Evolutionary conservation across 1,140 invertebrate genomes (phyloP).

Genomic region (Myzus persicae): DNA sequence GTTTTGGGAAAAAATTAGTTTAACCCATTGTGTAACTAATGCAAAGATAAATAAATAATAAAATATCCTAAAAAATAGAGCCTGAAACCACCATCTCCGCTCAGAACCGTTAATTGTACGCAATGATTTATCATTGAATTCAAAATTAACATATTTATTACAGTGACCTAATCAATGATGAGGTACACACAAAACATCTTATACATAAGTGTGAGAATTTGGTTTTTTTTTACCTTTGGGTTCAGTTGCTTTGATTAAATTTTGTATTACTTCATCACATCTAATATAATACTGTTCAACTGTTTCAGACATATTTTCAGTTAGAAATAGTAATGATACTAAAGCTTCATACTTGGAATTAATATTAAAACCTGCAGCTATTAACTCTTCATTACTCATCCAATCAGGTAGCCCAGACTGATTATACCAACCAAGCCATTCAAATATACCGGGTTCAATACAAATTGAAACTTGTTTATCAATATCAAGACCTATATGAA

Average conservation of each 20-base stretch:
- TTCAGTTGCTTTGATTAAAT: slow-evolving; percentile 62
- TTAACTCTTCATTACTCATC: slow-evolving; percentile 78
- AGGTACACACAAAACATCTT: not conserved
- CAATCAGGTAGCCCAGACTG: slow-evolving; percentile 79
- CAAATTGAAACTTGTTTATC: slow-evolving; percentile 69
- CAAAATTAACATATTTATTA: not conserved
- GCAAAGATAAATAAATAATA: not conserved
- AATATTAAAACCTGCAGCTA: slow-evolving; percentile 78
- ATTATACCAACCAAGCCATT: slow-evolving; percentile 89
- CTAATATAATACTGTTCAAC: slow-evolving; percentile 80
- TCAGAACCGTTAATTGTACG: not conserved
- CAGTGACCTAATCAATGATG: not conserved
- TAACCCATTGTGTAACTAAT: not conserved
- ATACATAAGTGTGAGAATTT: too few species aligned
- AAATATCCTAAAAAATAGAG: not conserved
- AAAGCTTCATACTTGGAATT: slow-evolving; percentile 75
- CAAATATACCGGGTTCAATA: slow-evolving; percentile 89
- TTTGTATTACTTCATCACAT: slow-evolving; percentile 67
- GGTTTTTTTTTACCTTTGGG: slow-evolving; percentile 59
- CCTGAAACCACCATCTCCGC: not conserved
- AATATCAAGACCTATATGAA: slow-evolving; percentile 66
- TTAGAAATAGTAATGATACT: slow-evolving; percentile 69
- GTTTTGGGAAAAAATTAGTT: not conserved
- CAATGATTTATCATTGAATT: slow-evolving; percentile 2
- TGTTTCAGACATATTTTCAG: slow-evolving; percentile 68